Percentiles rank a stretch among this genome's conserved stretches.
These are phyloP conservation scores for Pomatostomus ruficeps DNA, from an alignment of 2,113 vertebrate genomes.

Conservation along the genomic window DNA sequence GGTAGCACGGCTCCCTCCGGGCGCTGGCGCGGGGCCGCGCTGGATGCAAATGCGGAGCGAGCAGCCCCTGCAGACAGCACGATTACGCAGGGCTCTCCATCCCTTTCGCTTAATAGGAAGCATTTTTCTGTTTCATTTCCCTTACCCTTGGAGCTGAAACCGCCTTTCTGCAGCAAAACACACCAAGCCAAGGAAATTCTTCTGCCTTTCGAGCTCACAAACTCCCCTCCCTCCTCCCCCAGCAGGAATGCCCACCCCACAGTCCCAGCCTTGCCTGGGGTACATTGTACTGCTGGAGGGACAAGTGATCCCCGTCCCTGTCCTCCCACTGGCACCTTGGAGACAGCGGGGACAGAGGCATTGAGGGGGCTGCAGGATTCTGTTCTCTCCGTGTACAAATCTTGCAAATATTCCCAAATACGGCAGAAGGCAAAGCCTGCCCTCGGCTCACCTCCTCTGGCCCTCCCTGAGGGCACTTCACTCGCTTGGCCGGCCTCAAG, in stretches of 20 bases:
- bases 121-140: slow-evolving; percentile 69
- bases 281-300: accelerated
- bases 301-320: not conserved
- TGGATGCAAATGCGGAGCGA: not conserved
- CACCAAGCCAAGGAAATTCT: slow-evolving; percentile 4
- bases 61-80: slow-evolving; percentile 35
- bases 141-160: slow-evolving; percentile 48
- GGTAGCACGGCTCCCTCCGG: not conserved
- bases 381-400: not conserved
- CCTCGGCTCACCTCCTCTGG: not conserved
- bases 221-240: not conserved
- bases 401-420: not conserved
- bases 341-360: not conserved
- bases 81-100: not conserved
- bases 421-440: not conserved
- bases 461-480: not conserved
- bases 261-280: not conserved
- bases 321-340: not conserved
- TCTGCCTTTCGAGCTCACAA: not conserved
- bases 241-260: not conserved
- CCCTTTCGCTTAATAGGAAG: slow-evolving; percentile 54
- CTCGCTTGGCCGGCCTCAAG: not conserved
- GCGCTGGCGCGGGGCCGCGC: accelerated
- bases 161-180: slow-evolving; percentile 54
- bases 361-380: not conserved